These are phyloP conservation scores for Nothocercus nigrocapillus DNA, from an alignment of 2,113 vertebrate species.

Conservation along the genomic window DNA sequence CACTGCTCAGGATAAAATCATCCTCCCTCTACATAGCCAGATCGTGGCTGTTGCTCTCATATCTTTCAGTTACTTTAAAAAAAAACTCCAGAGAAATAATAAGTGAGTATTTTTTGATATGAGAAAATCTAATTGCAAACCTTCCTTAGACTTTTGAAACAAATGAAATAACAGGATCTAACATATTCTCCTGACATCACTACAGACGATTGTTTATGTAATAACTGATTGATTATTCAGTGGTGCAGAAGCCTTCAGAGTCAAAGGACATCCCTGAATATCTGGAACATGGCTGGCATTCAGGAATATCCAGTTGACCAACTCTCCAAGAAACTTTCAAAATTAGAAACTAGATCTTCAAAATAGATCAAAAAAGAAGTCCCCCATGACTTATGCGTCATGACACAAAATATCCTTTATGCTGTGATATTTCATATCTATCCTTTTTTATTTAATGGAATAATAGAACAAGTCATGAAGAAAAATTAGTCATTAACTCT, in stretches of 20 bases:
- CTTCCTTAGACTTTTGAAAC: neutral
- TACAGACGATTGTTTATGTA: neutral
- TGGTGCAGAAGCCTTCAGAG: neutral
- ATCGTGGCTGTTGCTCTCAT: neutral
- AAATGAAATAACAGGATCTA: neutral
- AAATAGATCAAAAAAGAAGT: slow-evolving; percentile 39
- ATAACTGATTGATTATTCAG: neutral
- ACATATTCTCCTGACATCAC: neutral
- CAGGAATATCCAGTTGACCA: slow-evolving; percentile 9
- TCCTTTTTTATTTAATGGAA: neutral
- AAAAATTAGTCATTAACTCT: slow-evolving; percentile 57
- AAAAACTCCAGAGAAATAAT: neutral
- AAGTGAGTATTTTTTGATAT: neutral
- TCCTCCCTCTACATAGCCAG: neutral
- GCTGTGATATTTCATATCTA: slow-evolving; percentile 36
- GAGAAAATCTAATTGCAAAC: neutral
- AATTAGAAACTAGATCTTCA: slow-evolving; percentile 51
- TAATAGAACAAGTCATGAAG: slow-evolving; percentile 40
- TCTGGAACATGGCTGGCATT: slow-evolving; percentile 41
- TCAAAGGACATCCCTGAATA: slow-evolving; percentile 35
- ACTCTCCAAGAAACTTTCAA: slow-evolving; percentile 56
- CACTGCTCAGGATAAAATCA: neutral
- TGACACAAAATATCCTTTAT: slow-evolving; percentile 30
- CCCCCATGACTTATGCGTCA: slow-evolving; percentile 8
- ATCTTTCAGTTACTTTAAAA: neutral